Conservation (phyloP, 2,888 invertebrate genomes). For the Clanis bilineata region DNA sequence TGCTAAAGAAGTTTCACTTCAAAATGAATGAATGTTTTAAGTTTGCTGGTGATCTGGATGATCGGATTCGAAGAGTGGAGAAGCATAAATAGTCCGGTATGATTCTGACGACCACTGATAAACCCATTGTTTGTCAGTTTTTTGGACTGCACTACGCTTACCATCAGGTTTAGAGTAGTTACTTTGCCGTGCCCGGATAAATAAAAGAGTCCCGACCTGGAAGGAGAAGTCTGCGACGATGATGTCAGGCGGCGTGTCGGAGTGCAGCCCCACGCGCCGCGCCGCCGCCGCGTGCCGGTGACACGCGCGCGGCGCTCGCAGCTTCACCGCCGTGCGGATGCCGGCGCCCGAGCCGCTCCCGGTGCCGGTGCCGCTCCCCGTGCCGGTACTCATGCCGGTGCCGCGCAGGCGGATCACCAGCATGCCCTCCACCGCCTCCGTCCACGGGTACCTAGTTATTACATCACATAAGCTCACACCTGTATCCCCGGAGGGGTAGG, state of each 20-base stretch:
- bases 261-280: constrained; percentile 49
- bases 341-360: constrained; percentile 33
- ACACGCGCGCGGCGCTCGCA: constrained; percentile 62
- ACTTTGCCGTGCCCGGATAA: neutral
- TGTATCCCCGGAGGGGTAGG: too few species aligned
- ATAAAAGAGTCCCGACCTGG: constrained; percentile 47
- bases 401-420: constrained; percentile 69
- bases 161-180: too few species aligned
- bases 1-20: too few species aligned
- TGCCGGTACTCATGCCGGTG: constrained; percentile 35
- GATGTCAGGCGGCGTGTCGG: constrained; percentile 50
- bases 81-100: too few species aligned
- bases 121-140: too few species aligned
- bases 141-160: too few species aligned
- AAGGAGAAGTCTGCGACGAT: constrained; percentile 71
- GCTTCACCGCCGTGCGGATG: constrained; percentile 58
- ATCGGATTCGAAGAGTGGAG: too few species aligned
- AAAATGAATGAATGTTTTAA: too few species aligned
- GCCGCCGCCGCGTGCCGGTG: constrained; percentile 69
- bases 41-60: too few species aligned
- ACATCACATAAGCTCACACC: too few species aligned
- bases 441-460: constrained; percentile 67
- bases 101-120: too few species aligned
- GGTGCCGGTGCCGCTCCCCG: neutral
- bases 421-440: constrained; percentile 78